Conservation (phyloP, 1,140 invertebrate genomes). For the Sycobia sp. region DNA sequence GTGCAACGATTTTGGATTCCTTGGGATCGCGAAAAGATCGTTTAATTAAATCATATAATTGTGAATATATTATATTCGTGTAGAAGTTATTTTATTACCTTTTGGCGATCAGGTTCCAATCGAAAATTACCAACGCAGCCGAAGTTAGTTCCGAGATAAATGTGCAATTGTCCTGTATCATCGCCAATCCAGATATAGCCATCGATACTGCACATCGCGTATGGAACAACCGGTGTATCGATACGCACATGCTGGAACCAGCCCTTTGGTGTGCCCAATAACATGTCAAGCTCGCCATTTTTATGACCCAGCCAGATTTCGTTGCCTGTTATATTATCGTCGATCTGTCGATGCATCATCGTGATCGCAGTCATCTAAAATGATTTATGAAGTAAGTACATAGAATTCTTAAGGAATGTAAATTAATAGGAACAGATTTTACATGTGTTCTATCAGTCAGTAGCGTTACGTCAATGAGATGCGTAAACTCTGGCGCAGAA, state of each 20-base stretch:
- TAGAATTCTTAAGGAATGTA: constrained; percentile 1
- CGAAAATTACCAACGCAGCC: constrained; percentile 59
- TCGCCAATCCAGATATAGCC: constrained; percentile 86
- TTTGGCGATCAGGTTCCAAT: constrained; percentile 59
- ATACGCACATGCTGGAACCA: constrained; percentile 66
- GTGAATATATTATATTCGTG: background rate
- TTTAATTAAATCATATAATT: background rate
- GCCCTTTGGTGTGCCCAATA: constrained; percentile 65
- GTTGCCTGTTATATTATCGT: constrained; percentile 58
- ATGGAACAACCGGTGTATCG: constrained; percentile 65
- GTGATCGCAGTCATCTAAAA: constrained; percentile 62
- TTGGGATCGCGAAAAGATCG: background rate
- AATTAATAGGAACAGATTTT: constrained; percentile 34
- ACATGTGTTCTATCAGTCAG: constrained; percentile 67
- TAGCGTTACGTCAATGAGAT: constrained; percentile 81
- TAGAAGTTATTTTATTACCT: constrained; percentile 25
- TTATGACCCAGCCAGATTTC: constrained; percentile 75
- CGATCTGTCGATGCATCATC: constrained; percentile 48
- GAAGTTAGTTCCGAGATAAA: constrained; percentile 66
- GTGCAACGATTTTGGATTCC: constrained; percentile 66
- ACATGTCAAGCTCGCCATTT: constrained; percentile 73
- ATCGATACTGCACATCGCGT: constrained; percentile 72
- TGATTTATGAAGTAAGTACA: background rate
- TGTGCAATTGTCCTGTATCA: constrained; percentile 77
- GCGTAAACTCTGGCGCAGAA: constrained; percentile 90